phyloP scores from a whole-genome alignment of 2,113 vertebrate genomes.

The Uropsilus gracilis region DNA sequence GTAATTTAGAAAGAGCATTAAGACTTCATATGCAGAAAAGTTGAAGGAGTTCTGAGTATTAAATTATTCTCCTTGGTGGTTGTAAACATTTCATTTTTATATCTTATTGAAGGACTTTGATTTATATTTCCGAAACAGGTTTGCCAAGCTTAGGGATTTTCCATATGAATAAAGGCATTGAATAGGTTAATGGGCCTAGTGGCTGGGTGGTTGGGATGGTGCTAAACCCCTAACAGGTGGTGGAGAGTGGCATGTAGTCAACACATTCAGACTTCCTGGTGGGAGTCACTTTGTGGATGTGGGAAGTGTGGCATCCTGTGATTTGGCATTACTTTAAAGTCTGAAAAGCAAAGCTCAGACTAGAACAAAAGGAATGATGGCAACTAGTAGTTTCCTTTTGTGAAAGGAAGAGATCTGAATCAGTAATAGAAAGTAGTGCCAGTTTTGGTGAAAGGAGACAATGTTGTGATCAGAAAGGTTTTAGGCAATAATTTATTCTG shows the following conservation, averaged over 20 bases:
- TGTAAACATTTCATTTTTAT: neutral
- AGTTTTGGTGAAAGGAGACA: neutral
- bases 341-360: neutral
- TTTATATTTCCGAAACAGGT: constrained; percentile 45
- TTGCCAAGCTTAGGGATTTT: constrained; percentile 21
- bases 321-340: neutral
- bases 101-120: constrained; percentile 2
- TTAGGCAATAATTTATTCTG: neutral
- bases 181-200: constrained; percentile 9
- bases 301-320: neutral
- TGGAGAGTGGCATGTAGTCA: neutral
- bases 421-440: neutral
- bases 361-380: neutral
- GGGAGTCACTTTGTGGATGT: neutral
- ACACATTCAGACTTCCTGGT: neutral
- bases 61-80: constrained; percentile 12
- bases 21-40: neutral
- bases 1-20: constrained; percentile 17
- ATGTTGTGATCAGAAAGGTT: neutral
- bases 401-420: constrained; percentile 25
- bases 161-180: neutral
- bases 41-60: constrained; percentile 7
- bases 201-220: neutral
- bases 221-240: constrained; percentile 28
- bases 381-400: neutral